Conservation (phyloP, 2,888 invertebrate genomes). For the Dasysyrphus tricinctus region DNA sequence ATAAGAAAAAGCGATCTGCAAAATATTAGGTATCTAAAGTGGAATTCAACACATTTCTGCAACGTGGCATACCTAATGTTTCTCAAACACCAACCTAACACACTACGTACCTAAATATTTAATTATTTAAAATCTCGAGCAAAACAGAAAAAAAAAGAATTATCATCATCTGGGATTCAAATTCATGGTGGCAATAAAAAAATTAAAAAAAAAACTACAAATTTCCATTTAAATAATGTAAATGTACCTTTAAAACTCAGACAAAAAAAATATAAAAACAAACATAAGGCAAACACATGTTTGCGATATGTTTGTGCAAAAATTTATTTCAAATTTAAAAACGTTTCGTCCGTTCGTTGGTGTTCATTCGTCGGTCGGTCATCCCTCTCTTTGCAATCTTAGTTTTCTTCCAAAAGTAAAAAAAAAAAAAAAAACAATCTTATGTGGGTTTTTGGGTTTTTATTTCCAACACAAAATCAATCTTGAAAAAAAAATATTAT, state of each 20-base stretch:
- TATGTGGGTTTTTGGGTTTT: slow-evolving; percentile 31
- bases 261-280: slow-evolving; percentile 42
- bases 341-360: background rate
- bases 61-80: slow-evolving; percentile 51
- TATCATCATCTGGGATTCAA: slow-evolving; percentile 46
- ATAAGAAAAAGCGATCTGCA: no score
- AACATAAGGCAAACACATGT: slow-evolving; percentile 72
- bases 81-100: no score
- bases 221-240: background rate
- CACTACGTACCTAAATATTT: no score
- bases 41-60: slow-evolving; percentile 53
- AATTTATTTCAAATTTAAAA: slow-evolving; percentile 32
- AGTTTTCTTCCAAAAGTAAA: background rate
- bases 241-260: slow-evolving; percentile 8
- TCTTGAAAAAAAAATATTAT: slow-evolving; percentile 13
- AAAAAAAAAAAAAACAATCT: background rate
- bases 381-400: slow-evolving; percentile 10
- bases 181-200: slow-evolving; percentile 50
- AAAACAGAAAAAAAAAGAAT: slow-evolving; percentile 20
- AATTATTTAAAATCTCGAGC: slow-evolving; percentile 18
- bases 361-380: slow-evolving; percentile 6
- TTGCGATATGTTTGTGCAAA: slow-evolving; percentile 63
- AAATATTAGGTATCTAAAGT: no score
- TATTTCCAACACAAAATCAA: slow-evolving; percentile 20
- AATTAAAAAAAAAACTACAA: slow-evolving; percentile 7